These are phyloP conservation scores for Leptogaster cylindrica DNA, from an alignment of 2,888 invertebrate genomes.

Conservation along the genomic window DNA sequence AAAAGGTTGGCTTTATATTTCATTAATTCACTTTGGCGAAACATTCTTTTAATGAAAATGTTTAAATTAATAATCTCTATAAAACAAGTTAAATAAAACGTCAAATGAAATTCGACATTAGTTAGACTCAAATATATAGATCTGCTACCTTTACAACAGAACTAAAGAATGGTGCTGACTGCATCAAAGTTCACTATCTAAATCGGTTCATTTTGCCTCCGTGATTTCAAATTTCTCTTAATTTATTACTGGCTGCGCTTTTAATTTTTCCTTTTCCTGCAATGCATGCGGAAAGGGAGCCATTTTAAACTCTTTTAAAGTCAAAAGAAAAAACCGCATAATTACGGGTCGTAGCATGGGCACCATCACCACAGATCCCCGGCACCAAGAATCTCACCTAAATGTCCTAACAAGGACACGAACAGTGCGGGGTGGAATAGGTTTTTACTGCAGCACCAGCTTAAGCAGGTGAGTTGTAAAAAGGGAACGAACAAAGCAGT, in stretches of 20 bases:
- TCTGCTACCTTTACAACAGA: too few relatives aligned
- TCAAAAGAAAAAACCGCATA: conserved; percentile 38
- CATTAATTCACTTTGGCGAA: too few relatives aligned
- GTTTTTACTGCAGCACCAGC: conserved; percentile 20
- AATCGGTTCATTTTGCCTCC: conserved; percentile 20
- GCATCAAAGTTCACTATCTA: conserved; percentile 17
- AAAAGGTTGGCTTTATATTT: too few relatives aligned
- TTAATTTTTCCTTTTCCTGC: conserved; percentile 29
- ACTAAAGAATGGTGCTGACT: too few relatives aligned
- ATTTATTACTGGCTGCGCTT: conserved; percentile 16
- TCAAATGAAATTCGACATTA: too few relatives aligned
- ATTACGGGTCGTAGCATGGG: conserved; percentile 15
- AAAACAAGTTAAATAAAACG: too few relatives aligned
- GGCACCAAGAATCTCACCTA: conserved; percentile 30
- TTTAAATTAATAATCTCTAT: too few relatives aligned
- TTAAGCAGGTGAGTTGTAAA: conserved; percentile 12
- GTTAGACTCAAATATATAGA: too few relatives aligned
- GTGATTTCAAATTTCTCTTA: conserved; percentile 31
- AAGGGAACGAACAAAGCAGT: conserved; percentile 34
- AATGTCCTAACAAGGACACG: conserved; percentile 30
- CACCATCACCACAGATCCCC: conserved; percentile 15
- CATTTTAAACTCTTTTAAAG: conserved; percentile 37
- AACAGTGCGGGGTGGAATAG: neutral
- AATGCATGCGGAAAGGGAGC: conserved; percentile 29
- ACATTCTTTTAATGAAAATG: too few relatives aligned